Conservation (phyloP, 2,113 vertebrate species). For the Colaptes auratus region DNA sequence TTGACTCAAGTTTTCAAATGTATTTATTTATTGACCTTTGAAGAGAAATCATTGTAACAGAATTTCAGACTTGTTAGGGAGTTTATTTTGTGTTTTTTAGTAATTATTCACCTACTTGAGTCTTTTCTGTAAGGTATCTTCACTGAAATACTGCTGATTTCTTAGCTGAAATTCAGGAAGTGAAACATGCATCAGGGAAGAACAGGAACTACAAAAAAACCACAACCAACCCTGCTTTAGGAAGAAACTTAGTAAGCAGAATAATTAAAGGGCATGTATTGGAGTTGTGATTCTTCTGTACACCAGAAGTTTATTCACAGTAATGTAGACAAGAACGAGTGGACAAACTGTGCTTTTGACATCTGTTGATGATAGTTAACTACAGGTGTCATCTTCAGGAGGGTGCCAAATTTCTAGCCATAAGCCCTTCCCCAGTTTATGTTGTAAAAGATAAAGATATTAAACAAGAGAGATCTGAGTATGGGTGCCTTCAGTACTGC, state of each 20-base stretch:
- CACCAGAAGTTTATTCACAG: neutral
- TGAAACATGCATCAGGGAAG: neutral
- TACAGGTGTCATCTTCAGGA: neutral
- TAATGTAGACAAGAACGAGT: neutral
- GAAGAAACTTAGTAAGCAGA: neutral
- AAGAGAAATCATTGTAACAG: neutral
- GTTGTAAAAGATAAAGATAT: neutral
- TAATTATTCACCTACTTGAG: constrained; percentile 46
- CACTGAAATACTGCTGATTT: constrained; percentile 58
- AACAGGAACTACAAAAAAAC: neutral
- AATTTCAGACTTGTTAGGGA: neutral
- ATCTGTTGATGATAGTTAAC: neutral
- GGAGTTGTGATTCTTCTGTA: neutral
- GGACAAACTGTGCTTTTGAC: neutral
- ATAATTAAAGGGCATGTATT: neutral
- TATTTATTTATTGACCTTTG: neutral
- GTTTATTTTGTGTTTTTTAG: constrained; percentile 33
- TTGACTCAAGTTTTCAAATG: neutral
- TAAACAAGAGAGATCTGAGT: neutral
- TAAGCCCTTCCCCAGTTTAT: neutral
- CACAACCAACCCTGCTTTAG: neutral
- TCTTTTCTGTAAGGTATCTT: constrained; percentile 29
- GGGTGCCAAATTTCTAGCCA: neutral
- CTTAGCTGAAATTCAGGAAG: constrained; percentile 32
- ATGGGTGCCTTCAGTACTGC: rapidly evolving